Evolutionary conservation across 2,888 invertebrate species (phyloP).

Genomic region (Trisateles emortualis): DNA sequence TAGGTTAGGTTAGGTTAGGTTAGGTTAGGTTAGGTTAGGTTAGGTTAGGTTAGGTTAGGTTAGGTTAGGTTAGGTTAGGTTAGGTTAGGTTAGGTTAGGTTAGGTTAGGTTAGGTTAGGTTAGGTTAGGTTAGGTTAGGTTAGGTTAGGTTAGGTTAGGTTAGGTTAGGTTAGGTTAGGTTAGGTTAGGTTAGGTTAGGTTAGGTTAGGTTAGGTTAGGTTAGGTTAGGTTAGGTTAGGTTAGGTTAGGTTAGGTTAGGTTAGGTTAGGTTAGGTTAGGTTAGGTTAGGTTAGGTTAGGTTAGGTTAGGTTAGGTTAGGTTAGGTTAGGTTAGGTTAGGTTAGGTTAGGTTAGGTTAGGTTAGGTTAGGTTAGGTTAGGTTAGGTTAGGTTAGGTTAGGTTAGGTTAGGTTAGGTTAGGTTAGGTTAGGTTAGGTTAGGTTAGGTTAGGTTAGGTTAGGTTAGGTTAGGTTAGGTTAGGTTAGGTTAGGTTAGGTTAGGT

Average conservation of each 20-base stretch:
- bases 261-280: conserved; percentile 31
- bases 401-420: no score
- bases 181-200: conserved; percentile 28
- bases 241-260: conserved; percentile 34
- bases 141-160: conserved; percentile 20
- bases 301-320: conserved; percentile 21
- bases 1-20: conserved; percentile 38
- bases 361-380: conserved; percentile 21
- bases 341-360: conserved; percentile 21
- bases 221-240: conserved; percentile 27
- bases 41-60: conserved; percentile 30
- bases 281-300: conserved; percentile 30
- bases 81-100: conserved; percentile 20
- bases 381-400: conserved; percentile 20
- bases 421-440: no score
- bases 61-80: conserved; percentile 24
- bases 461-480: no score
- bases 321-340: conserved; percentile 8
- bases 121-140: conserved; percentile 25
- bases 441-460: no score
- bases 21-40: conserved; percentile 27
- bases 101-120: conserved; percentile 8
- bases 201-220: conserved; percentile 18
- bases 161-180: conserved; percentile 27
- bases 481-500: no score